Evolutionary conservation across 2,113 vertebrate species (phyloP).

Genomic region (Hyaena hyaena): DNA sequence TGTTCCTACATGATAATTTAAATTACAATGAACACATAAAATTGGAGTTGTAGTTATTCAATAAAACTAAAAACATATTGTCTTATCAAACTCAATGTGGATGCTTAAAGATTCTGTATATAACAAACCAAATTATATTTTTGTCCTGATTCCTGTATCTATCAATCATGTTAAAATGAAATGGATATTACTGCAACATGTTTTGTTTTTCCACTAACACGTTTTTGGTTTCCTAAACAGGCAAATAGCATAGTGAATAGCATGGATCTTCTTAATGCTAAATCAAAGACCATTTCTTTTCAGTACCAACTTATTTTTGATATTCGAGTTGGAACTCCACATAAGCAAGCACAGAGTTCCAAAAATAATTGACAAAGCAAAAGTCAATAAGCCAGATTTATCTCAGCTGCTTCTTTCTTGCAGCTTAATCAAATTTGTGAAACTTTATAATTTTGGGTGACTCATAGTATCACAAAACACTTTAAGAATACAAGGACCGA

Average conservation of each 20-base stretch:
- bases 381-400: slow-evolving; percentile 17
- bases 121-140: not conserved
- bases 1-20: not conserved
- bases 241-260: not conserved
- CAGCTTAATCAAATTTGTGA: slow-evolving; percentile 41
- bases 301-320: slow-evolving; percentile 59
- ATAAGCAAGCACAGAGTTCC: slow-evolving; percentile 3
- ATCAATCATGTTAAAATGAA: not conserved
- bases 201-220: not conserved
- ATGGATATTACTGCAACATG: not conserved
- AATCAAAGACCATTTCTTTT: slow-evolving; percentile 33
- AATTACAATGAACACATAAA: not conserved
- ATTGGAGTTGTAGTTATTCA: not conserved
- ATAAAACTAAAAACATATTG: not conserved
- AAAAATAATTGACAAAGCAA: slow-evolving; percentile 53
- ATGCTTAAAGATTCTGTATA: not conserved
- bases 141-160: not conserved
- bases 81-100: not conserved
- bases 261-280: slow-evolving; percentile 18
- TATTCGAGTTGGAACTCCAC: slow-evolving; percentile 42
- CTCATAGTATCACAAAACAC: not conserved
- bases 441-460: not conserved
- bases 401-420: not conserved
- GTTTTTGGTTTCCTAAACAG: not conserved
- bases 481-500: not conserved